These are phyloP conservation scores for Gorsachius goisagi DNA, from an alignment of 2,113 vertebrate species.

Conservation along the genomic window DNA sequence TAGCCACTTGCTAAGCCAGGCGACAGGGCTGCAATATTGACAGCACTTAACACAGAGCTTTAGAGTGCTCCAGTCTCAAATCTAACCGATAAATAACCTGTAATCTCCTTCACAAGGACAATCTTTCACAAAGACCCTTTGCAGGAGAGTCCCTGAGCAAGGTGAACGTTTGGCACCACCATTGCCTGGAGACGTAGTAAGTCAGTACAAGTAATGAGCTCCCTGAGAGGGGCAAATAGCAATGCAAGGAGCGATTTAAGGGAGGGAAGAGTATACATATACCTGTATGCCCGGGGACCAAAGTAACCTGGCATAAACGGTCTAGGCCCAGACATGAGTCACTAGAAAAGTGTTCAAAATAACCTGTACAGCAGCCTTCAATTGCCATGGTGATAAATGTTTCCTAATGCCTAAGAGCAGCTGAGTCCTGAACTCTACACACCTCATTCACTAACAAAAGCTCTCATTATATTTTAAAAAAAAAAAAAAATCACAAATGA, in stretches of 20 bases:
- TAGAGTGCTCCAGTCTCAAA: neutral
- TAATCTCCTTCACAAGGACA: neutral
- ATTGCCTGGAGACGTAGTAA: neutral
- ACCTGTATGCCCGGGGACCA: neutral
- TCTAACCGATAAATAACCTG: neutral
- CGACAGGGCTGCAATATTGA: fast-evolving
- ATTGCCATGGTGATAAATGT: slow-evolving; percentile 50
- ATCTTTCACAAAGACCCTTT: neutral
- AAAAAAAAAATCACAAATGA: neutral
- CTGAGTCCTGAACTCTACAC: neutral
- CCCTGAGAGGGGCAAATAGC: neutral
- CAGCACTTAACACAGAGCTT: neutral
- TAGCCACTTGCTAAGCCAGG: neutral
- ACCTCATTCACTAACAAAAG: slow-evolving; percentile 59
- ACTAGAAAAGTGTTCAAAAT: slow-evolving; percentile 18
- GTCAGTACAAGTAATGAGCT: neutral
- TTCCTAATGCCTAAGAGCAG: slow-evolving; percentile 33
- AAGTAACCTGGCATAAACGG: neutral
- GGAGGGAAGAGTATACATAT: neutral
- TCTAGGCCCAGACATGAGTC: neutral
- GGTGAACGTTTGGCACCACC: neutral
- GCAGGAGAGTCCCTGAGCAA: neutral
- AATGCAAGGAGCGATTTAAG: neutral
- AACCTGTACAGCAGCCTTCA: slow-evolving; percentile 33
- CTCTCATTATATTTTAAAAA: slow-evolving; percentile 1